Base-by-base conservation (phyloP, 2,797 vertebrate species). In the Bovichtus diacanthus region DNA sequence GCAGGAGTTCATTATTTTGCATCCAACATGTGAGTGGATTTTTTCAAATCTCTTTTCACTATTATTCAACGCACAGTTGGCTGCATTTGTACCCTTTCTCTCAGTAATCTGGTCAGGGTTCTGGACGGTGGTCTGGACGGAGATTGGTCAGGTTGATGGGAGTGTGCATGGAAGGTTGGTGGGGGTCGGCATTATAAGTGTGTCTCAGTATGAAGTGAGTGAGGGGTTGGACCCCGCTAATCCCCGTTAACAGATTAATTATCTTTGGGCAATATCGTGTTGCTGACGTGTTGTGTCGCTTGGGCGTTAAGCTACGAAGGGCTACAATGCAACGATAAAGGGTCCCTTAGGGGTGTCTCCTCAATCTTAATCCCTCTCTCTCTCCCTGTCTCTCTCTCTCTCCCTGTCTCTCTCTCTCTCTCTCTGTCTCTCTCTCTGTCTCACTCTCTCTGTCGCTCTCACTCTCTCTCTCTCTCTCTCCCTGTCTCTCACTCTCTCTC, bases 301-400 rank as follows among this genome's bases (percentile, higher is more conserved):
- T 67, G 80, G 83, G 81, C 49, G 67, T 86, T 87, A 81, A 83
- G 64, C 83, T 85, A 87, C 56, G 76, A 70, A 68, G 82, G 81
- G 81, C 88, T 86, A 88, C 84, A 88, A 86, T 89, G 74, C 84
- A 88, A 87, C 80, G 85, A 90, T 90, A 92, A 91, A 93, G 82
- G 85, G 80, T 91, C 92, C 90, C 92, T 81, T 39, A 83, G 90
- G 91, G 91, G 89, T 93, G 91, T 93, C 90, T 93, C 90, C 91
- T 93, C 92, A 88, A 89, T 93, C 87, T 84, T 90, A 92, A 93
- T 89, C 90, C 80, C 86, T 65, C 82, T 66, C 80, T 75, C 69
- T 61, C 77, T 59, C 77, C 21, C 62, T 69, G 47, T 38, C 64
- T 55, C 76, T 53, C 76, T 50, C 68, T 55, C 68, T 68, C 61